Evolutionary conservation across 2,888 invertebrate species (phyloP).

Genomic region (Orchesella flavescens): DNA sequence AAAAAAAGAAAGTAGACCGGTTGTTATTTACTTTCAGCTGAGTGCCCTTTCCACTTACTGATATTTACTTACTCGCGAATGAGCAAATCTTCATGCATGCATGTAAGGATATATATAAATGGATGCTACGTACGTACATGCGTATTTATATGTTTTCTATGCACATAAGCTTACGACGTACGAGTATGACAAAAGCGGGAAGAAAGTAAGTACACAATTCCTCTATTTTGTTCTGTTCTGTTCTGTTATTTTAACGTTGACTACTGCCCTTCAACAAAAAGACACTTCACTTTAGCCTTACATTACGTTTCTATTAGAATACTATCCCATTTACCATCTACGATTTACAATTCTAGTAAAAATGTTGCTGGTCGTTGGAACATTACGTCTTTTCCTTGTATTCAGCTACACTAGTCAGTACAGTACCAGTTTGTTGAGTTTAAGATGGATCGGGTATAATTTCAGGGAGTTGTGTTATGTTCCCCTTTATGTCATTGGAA

Average conservation of each 20-base stretch:
- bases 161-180: not conserved
- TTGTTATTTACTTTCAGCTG: constrained; percentile 70
- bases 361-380: too few species aligned
- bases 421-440: too few species aligned
- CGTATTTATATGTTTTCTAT: constrained; percentile 32
- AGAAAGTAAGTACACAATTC: too few species aligned
- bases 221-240: not conserved
- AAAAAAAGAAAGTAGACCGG: constrained; percentile 37
- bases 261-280: constrained; percentile 39
- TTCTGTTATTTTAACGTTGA: constrained; percentile 1
- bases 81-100: constrained; percentile 49
- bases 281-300: constrained; percentile 52
- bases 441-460: too few species aligned
- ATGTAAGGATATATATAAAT: constrained; percentile 17
- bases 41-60: constrained; percentile 66
- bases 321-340: too few species aligned
- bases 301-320: not conserved
- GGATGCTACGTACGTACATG: constrained; percentile 1
- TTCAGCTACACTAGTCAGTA: too few species aligned
- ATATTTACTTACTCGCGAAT: constrained; percentile 60
- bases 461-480: too few species aligned
- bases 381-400: too few species aligned
- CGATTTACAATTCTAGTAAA: too few species aligned
- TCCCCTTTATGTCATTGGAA: too few species aligned
- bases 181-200: not conserved